These are phyloP conservation scores for Eutolmus rufibarbis DNA, from an alignment of 2,888 invertebrate genomes.

Conservation along the genomic window DNA sequence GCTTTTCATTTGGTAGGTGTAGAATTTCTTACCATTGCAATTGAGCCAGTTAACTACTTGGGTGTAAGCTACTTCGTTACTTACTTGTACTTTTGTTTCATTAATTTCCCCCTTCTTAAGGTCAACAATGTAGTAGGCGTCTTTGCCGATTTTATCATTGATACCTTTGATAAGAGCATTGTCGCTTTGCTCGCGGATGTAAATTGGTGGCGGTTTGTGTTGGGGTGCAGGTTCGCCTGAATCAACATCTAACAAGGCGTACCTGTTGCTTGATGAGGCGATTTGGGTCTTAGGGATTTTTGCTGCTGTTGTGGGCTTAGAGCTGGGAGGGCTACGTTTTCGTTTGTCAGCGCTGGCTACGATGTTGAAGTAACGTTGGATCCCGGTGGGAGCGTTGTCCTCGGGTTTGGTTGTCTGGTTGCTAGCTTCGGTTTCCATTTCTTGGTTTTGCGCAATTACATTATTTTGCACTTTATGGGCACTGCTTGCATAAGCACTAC, in stretches of 20 bases:
- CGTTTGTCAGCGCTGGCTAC: not conserved
- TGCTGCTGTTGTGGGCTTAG: not conserved
- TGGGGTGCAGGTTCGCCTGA: not conserved
- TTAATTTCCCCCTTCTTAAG: not conserved
- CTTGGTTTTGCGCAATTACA: not conserved
- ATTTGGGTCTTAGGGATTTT: not conserved
- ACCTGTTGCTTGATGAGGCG: not conserved
- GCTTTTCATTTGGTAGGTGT: constrained; percentile 1
- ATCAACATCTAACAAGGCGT: not conserved
- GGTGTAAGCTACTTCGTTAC: not conserved
- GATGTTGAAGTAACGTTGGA: not conserved
- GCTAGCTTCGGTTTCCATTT: not conserved
- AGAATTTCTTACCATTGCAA: not conserved
- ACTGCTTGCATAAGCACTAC: not conserved
- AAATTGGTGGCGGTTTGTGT: not conserved
- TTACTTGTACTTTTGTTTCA: not conserved
- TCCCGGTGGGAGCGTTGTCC: not conserved
- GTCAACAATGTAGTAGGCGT: not conserved
- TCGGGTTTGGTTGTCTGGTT: not conserved
- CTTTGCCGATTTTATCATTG: not conserved
- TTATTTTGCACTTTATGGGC: not conserved
- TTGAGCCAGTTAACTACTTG: not conserved
- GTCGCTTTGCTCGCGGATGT: not conserved
- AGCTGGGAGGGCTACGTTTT: not conserved
- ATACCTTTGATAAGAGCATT: not conserved